Conservation (phyloP, 2,797 vertebrate species). For the Tokudaia tokunoshimensis region DNA sequence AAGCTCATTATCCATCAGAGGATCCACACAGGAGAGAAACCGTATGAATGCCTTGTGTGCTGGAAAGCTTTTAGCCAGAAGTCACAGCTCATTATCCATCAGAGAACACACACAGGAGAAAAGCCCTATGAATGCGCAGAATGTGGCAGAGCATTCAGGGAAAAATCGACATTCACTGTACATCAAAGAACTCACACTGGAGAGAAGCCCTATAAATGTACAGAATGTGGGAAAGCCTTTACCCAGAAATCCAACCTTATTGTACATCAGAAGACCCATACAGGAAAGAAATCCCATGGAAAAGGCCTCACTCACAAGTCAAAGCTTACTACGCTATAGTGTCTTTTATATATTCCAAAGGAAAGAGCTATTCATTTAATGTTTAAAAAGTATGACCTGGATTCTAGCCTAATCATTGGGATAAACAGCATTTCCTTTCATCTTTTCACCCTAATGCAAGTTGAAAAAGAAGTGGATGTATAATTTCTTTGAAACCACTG, state of each 20-base stretch:
- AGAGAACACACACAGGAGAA: slow-evolving; percentile 84
- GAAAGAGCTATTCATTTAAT: slow-evolving; percentile 33
- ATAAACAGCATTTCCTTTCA: slow-evolving; percentile 56
- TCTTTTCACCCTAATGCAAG: slow-evolving; percentile 59
- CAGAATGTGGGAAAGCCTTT: slow-evolving; percentile 83
- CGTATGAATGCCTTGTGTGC: slow-evolving; percentile 82
- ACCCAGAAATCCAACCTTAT: slow-evolving; percentile 83
- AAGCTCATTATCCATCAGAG: slow-evolving; percentile 90
- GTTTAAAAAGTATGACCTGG: slow-evolving; percentile 48
- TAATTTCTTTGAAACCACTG: slow-evolving; percentile 55
- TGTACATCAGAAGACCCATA: slow-evolving; percentile 82
- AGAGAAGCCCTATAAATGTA: slow-evolving; percentile 82
- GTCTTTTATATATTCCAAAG: slow-evolving; percentile 33
- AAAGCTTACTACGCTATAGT: slow-evolving; percentile 49
- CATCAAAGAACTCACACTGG: slow-evolving; percentile 81
- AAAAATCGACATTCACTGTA: slow-evolving; percentile 82
- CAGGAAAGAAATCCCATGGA: slow-evolving; percentile 75
- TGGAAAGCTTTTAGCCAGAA: slow-evolving; percentile 84
- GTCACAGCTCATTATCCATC: slow-evolving; percentile 83
- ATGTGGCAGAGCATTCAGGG: slow-evolving; percentile 80
- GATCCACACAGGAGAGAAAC: slow-evolving; percentile 87
- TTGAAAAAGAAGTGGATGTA: slow-evolving; percentile 11
- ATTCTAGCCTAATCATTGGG: slow-evolving; percentile 54
- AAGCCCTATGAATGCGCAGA: slow-evolving; percentile 80
- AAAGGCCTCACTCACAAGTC: slow-evolving; percentile 64